Evolutionary conservation across 64 coral and sea anemone species (phyloP).

Genomic region (Actinia equina): DNA sequence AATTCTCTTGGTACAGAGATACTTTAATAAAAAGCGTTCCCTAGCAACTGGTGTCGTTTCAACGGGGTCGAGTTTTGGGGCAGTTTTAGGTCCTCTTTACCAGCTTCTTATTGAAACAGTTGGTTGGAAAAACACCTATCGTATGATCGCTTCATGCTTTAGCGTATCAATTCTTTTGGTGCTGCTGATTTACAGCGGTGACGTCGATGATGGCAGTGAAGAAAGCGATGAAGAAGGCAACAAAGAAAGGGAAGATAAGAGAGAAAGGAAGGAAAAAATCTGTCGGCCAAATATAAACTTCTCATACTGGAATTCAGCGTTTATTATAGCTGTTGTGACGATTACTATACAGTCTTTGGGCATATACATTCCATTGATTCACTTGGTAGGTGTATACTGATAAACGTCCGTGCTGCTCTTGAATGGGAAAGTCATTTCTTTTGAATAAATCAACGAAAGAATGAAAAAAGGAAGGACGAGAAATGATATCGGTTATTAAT

Average conservation of each 20-base stretch:
- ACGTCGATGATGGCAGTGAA: constrained; percentile 5
- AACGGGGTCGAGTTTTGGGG: constrained; percentile 24
- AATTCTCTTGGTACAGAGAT: constrained; percentile 28
- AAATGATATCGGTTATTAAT: too few relatives aligned
- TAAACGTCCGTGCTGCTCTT: too few relatives aligned
- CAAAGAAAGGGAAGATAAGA: too few relatives aligned
- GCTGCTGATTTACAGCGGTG: background rate
- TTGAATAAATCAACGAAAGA: too few relatives aligned
- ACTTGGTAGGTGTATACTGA: constrained; percentile 30
- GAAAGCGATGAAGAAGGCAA: too few relatives aligned
- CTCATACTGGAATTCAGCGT: background rate
- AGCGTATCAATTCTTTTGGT: background rate
- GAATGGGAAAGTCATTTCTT: too few relatives aligned
- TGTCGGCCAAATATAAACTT: background rate
- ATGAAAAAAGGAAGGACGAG: too few relatives aligned
- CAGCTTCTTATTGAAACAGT: constrained; percentile 38
- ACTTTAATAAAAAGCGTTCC: constrained; percentile 44
- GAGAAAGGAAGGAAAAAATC: background rate
- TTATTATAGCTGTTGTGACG: background rate
- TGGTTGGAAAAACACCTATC: constrained; percentile 35
- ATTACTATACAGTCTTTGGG: constrained; percentile 11
- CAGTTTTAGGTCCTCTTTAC: constrained; percentile 38
- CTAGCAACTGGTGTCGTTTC: constrained; percentile 39
- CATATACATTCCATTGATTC: constrained; percentile 19
- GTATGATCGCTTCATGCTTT: constrained; percentile 14